These are phyloP conservation scores for Peromyscus melanophrys DNA, from an alignment of 2,797 vertebrate genomes.

Conservation along the genomic window DNA sequence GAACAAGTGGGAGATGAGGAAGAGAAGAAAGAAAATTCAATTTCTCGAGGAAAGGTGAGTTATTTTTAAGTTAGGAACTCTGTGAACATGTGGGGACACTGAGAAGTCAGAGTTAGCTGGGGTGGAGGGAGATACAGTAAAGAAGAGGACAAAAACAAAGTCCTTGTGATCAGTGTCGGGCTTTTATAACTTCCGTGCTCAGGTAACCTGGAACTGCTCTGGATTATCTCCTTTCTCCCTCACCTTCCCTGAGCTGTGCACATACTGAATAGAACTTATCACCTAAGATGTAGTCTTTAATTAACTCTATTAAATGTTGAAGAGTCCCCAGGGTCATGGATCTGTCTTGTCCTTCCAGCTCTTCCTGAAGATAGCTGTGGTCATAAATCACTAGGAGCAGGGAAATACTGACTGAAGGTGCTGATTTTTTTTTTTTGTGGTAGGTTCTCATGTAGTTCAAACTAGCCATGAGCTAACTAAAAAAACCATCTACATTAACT, in stretches of 20 bases:
- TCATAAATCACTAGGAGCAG: not conserved
- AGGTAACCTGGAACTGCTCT: not conserved
- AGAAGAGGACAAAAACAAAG: not conserved
- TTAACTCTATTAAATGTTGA: not conserved
- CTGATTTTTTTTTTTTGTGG: not conserved
- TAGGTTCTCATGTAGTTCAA: not conserved
- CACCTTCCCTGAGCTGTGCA: no score
- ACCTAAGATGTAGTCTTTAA: not conserved
- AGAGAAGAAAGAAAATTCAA: not conserved
- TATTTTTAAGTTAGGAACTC: not conserved
- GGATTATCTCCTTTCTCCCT: not conserved
- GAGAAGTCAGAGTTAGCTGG: not conserved
- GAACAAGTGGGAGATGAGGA: not conserved
- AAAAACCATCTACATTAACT: not conserved
- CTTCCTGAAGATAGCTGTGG: not conserved
- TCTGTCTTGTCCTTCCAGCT: not conserved
- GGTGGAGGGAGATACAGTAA: not conserved
- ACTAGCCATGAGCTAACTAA: not conserved
- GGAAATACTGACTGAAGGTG: not conserved
- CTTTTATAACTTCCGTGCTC: not conserved
- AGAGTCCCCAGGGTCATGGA: no score
- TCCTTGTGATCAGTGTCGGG: not conserved
- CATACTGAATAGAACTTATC: not conserved
- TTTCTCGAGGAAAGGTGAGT: not conserved
- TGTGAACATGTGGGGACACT: not conserved